Percentiles rank a stretch among this genome's conserved stretches.
These are phyloP conservation scores for Polymixis lichenea DNA, from an alignment of 2,888 invertebrate genomes.

Conservation along the genomic window DNA sequence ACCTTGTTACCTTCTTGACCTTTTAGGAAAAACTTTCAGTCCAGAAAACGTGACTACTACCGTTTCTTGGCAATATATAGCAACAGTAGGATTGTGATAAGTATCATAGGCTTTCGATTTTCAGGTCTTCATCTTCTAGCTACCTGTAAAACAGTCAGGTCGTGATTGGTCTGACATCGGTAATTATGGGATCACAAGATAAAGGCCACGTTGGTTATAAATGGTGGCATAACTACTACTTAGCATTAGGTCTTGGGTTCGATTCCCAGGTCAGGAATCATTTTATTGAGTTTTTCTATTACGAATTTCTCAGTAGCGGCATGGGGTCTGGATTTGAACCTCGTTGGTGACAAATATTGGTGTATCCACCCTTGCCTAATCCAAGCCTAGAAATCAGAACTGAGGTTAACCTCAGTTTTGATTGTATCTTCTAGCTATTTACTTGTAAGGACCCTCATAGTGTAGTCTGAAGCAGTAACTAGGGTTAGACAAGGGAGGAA, in stretches of 20 bases:
- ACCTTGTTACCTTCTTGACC: not conserved
- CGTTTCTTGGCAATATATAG: not conserved
- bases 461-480: not conserved
- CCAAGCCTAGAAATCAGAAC: too few relatives aligned
- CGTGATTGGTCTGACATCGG: not conserved
- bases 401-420: too few relatives aligned
- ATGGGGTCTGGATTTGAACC: not conserved
- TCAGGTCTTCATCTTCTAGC: not conserved
- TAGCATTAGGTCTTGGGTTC: not conserved
- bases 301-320: not conserved
- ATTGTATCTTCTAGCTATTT: not conserved
- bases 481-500: not conserved
- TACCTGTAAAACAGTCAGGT: not conserved
- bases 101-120: not conserved
- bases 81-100: not conserved
- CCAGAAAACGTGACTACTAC: not conserved
- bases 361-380: too few relatives aligned
- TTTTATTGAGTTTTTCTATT: not conserved
- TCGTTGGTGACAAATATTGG: too few relatives aligned
- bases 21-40: not conserved
- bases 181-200: too few relatives aligned
- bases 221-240: too few relatives aligned
- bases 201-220: too few relatives aligned
- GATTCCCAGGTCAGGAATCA: not conserved
- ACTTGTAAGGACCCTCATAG: not conserved